These are phyloP conservation scores for Palaemon carinicauda DNA, from an alignment of 1,140 invertebrate species.

Conservation along the genomic window DNA sequence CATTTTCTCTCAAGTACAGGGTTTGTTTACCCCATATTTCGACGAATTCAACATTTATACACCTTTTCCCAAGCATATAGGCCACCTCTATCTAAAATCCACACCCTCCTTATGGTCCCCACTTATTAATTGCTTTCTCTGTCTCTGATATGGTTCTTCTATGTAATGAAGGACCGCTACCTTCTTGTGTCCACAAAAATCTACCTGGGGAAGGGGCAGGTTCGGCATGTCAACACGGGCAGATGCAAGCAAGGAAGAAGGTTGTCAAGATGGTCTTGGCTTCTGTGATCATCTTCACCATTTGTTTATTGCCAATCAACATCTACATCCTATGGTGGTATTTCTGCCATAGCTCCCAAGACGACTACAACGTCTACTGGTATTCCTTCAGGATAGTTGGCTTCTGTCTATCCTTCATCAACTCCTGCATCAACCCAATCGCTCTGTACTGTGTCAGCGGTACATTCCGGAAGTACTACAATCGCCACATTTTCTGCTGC, in stretches of 20 bases:
- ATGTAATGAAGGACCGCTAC: constrained; percentile 86
- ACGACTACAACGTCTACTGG: constrained; percentile 86
- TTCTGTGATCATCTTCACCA: constrained; percentile 88
- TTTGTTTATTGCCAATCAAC: constrained; percentile 88
- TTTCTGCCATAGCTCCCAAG: constrained; percentile 75
- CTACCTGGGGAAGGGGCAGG: constrained; percentile 71
- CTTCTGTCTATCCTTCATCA: constrained; percentile 84
- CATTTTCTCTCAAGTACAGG: constrained; percentile 46
- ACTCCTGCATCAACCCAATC: constrained; percentile 92
- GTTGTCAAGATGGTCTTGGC: constrained; percentile 89
- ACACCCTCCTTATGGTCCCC: constrained; percentile 56
- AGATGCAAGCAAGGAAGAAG: constrained; percentile 83
- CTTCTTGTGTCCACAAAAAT: constrained; percentile 80
- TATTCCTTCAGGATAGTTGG: no score
- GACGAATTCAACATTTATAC: constrained; percentile 61
- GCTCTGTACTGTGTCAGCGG: constrained; percentile 91
- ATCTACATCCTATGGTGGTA: constrained; percentile 90
- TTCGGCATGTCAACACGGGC: constrained; percentile 62
- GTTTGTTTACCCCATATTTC: constrained; percentile 41
- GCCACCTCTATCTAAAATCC: constrained; percentile 72
- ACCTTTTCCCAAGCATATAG: constrained; percentile 56
- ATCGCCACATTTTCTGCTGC: constrained; percentile 87
- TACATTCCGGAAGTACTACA: constrained; percentile 91
- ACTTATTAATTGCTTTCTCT: constrained; percentile 83
- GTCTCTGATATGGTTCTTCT: constrained; percentile 83